phyloP scores from a whole-genome alignment of 2,888 invertebrate species.

The Pandemis heparana region DNA sequence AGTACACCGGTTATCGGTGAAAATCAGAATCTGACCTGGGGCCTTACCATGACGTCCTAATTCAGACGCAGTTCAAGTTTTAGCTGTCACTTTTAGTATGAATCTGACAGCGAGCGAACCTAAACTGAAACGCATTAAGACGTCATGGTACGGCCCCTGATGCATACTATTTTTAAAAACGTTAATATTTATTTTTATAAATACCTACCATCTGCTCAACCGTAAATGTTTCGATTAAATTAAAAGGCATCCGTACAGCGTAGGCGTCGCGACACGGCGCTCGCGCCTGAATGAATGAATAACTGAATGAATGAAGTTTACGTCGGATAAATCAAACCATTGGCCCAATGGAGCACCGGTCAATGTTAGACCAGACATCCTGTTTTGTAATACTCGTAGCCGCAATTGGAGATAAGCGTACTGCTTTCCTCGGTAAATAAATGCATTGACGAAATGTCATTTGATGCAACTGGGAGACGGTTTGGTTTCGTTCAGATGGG shows the following conservation, averaged over 20 bases:
- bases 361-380: constrained; percentile 33
- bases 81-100: too few species aligned
- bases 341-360: constrained; percentile 24
- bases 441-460: neutral
- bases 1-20: too few species aligned
- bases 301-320: constrained; percentile 18
- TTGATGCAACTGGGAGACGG: neutral
- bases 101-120: too few species aligned
- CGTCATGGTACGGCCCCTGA: too few species aligned
- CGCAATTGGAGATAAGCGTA: neutral
- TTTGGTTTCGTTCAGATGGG: neutral
- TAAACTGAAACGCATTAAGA: too few species aligned
- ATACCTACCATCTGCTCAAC: neutral
- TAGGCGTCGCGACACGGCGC: constrained; percentile 8
- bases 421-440: neutral
- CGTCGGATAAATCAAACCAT: constrained; percentile 32
- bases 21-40: too few species aligned
- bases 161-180: neutral
- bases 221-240: constrained; percentile 18
- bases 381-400: constrained; percentile 21
- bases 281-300: constrained; percentile 22
- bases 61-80: too few species aligned
- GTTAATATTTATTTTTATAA: neutral
- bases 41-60: too few species aligned
- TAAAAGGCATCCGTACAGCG: constrained; percentile 18